A percentile compares a stretch with the other conserved stretches of the same genome.
These are phyloP conservation scores for Campopleginae sp. DNA, from an alignment of 2,888 invertebrate species.

Conservation along the genomic window DNA sequence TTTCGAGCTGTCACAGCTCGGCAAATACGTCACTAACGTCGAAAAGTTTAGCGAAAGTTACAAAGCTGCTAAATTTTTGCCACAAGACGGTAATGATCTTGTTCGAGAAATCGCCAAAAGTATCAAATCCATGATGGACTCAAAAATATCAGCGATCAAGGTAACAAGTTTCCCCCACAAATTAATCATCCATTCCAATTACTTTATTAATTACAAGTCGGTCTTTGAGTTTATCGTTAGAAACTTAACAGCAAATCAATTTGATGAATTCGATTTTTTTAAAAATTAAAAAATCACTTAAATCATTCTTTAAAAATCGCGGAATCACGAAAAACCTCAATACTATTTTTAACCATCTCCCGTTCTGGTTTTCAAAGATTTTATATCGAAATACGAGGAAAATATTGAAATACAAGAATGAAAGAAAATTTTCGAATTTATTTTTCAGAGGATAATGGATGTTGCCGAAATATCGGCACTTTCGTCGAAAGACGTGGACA, in stretches of 20 bases:
- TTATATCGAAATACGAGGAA: too few species aligned
- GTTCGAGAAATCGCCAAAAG: constrained; percentile 93
- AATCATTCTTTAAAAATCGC: not conserved
- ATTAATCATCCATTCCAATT: not conserved
- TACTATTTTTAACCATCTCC: not conserved
- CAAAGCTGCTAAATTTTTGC: constrained; percentile 90
- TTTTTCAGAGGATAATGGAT: constrained; percentile 91
- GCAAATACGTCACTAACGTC: constrained; percentile 92
- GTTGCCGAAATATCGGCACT: constrained; percentile 93
- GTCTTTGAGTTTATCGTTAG: not conserved
- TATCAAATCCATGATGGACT: constrained; percentile 94
- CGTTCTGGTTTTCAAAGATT: not conserved
- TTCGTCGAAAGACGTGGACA: constrained; percentile 83
- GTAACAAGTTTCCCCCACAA: constrained; percentile 83
- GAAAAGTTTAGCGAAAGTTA: constrained; percentile 93
- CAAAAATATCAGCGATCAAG: constrained; percentile 94
- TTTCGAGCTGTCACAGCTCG: constrained; percentile 91
- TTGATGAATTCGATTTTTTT: not conserved
- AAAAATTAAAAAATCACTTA: too few species aligned
- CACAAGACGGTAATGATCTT: constrained; percentile 91
- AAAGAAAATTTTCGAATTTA: not conserved
- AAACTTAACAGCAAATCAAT: not conserved
- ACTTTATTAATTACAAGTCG: not conserved
- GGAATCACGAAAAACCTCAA: not conserved
- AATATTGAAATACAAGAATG: not conserved